Base-by-base conservation (phyloP, 2,113 vertebrate genomes). In the Hippocampus comes region DNA sequence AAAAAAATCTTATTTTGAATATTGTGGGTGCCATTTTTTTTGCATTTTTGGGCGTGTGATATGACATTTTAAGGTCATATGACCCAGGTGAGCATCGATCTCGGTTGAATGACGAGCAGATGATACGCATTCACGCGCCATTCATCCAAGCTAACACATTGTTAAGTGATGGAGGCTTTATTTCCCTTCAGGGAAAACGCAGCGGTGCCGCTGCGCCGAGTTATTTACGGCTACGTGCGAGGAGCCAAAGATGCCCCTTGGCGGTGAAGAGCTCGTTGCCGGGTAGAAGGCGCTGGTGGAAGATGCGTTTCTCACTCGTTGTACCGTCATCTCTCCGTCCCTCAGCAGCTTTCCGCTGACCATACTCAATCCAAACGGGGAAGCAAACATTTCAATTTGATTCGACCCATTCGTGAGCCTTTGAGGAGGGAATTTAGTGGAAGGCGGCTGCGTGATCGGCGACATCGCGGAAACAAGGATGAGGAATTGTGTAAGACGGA, bases 91-190 rank as follows among this genome's bases (percentile, higher is more conserved):
- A 60, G 1, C 59, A 80, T 81, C 2, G 60, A 80, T 70, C 46
- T 41, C 2, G 5, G 3, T 0, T 27, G 42, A 81, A 74, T 69
- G 56, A 82, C 43, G 42, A 80, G 48, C 27, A 67, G 4, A 61
- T 30, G 43, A 65, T 68, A 25, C 63, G 48, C 67, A 68, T 71
- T 67, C 68, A 6, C 34, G 68, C 64, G 38, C 38, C 76, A 76
- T 82, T 78, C 46, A 81, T 87, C 73, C 72, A 42, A 83, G 70
- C 82, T 77, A 78, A 82, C 73, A 80, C 5, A 78, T 80, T 81
- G 71, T 63, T 68, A 71, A 57, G 57, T 1, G 12, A 70, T 76
- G 67, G 74, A 48, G 30, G 63, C 55, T 82, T 70, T 78, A 77
- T 78, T 73, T 46, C 65, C n/a, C 80, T 38, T 60, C 46, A 0